Evolutionary conservation across 2,888 invertebrate genomes (phyloP).

Genomic region (Gerris lacustris): DNA sequence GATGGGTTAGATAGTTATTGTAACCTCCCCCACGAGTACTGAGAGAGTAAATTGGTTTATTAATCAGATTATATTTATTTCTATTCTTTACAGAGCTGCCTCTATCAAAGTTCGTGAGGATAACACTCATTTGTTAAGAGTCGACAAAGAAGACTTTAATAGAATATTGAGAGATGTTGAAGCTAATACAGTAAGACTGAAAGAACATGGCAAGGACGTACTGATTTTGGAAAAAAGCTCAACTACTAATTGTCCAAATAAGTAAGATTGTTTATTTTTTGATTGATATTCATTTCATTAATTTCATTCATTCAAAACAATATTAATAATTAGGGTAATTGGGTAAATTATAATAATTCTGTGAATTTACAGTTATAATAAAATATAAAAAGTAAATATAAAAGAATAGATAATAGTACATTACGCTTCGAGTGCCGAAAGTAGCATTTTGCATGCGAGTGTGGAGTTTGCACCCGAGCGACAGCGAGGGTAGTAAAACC

Average conservation of each 20-base stretch:
- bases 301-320: not conserved
- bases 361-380: too few relatives aligned
- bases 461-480: too few relatives aligned
- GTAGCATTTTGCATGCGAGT: too few relatives aligned
- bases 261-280: conserved; percentile 14
- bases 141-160: conserved; percentile 77
- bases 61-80: conserved; percentile 8
- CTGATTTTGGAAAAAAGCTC: conserved; percentile 60
- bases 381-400: not conserved
- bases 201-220: conserved; percentile 74
- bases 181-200: conserved; percentile 72
- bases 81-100: conserved; percentile 49
- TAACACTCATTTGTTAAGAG: conserved; percentile 68
- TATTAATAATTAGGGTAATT: not conserved
- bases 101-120: conserved; percentile 69
- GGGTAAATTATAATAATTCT: not conserved
- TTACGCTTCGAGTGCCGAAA: too few relatives aligned
- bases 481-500: too few relatives aligned
- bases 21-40: too few relatives aligned
- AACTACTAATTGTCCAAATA: conserved; percentile 24
- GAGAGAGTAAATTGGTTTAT: not conserved
- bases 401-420: too few relatives aligned
- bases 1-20: too few relatives aligned
- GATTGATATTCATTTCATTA: not conserved
- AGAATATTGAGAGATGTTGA: conserved; percentile 69